Evolutionary conservation across 2,113 vertebrate genomes (phyloP).

Genomic region (Mus musculus): DNA sequence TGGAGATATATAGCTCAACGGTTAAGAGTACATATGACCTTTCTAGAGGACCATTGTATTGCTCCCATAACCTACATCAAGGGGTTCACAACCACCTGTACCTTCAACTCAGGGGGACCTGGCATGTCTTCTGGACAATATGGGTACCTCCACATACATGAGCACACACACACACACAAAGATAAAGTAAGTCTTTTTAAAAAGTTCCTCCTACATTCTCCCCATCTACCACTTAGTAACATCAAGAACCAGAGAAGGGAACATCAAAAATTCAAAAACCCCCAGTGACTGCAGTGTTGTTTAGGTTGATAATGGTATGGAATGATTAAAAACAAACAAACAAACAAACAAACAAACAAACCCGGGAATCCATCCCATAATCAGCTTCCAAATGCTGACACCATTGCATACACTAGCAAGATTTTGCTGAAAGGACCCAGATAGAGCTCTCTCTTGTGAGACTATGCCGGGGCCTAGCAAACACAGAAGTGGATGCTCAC

Average conservation of each 20-base stretch:
- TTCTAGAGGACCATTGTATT: neutral
- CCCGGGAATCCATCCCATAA: too few relatives aligned
- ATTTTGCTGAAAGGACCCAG: too few relatives aligned
- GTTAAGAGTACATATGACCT: neutral
- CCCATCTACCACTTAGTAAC: neutral
- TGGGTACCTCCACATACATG: neutral
- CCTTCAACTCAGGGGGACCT: neutral
- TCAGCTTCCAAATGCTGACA: too few relatives aligned
- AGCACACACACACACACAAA: too few relatives aligned
- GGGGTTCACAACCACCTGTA: neutral
- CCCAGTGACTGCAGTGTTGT: neutral
- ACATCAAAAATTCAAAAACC: neutral
- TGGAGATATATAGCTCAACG: neutral
- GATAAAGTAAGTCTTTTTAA: neutral
- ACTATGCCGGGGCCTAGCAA: too few relatives aligned
- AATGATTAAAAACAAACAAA: neutral
- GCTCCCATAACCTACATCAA: neutral
- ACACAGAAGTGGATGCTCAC: too few relatives aligned
- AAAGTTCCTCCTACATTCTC: neutral
- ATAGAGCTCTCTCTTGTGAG: too few relatives aligned
- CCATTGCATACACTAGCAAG: too few relatives aligned
- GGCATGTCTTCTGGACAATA: neutral
- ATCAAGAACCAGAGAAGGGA: conserved; percentile 14
- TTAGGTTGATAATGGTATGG: neutral
- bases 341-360: too few relatives aligned